phyloP scores from a whole-genome alignment of 2,113 vertebrate genomes.

The Salvelinus fontinalis region DNA sequence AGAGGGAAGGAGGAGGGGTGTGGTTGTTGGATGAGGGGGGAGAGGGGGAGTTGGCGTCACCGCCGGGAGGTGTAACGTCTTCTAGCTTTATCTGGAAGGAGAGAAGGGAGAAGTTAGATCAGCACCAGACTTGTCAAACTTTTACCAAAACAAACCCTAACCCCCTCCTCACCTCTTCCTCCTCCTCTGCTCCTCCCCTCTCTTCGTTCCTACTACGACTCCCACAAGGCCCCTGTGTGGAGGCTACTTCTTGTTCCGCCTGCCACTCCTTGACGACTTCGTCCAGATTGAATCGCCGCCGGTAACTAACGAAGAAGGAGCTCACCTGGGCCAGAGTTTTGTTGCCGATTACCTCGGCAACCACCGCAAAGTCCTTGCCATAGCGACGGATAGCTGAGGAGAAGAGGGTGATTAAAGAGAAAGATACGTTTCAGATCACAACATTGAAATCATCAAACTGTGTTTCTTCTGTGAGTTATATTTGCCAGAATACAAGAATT shows the following conservation, averaged over 20 bases:
- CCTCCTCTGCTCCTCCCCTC: constrained; percentile 72
- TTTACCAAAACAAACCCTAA: neutral
- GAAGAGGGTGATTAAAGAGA: neutral
- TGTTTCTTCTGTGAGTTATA: neutral
- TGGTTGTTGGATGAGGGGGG: constrained; percentile 55
- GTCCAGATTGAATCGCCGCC: constrained; percentile 88
- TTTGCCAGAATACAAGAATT: too few relatives aligned
- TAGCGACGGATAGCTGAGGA: constrained; percentile 84
- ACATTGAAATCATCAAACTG: neutral
- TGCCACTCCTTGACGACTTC: constrained; percentile 91
- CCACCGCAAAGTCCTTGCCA: constrained; percentile 85
- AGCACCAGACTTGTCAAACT: neutral
- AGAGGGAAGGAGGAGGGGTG: constrained; percentile 72
- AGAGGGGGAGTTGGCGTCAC: constrained; percentile 36
- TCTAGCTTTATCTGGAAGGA: constrained; percentile 71
- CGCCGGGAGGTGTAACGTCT: constrained; percentile 57
- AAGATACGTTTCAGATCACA: neutral
- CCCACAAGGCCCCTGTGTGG: constrained; percentile 53
- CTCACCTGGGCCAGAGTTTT: constrained; percentile 87
- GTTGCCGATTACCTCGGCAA: constrained; percentile 88
- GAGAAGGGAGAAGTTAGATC: neutral
- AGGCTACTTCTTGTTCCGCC: constrained; percentile 80
- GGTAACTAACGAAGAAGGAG: constrained; percentile 89
- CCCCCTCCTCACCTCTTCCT: neutral
- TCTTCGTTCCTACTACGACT: constrained; percentile 4